Conservation (phyloP, 2,888 invertebrate species). For the Cantharis rustica region DNA sequence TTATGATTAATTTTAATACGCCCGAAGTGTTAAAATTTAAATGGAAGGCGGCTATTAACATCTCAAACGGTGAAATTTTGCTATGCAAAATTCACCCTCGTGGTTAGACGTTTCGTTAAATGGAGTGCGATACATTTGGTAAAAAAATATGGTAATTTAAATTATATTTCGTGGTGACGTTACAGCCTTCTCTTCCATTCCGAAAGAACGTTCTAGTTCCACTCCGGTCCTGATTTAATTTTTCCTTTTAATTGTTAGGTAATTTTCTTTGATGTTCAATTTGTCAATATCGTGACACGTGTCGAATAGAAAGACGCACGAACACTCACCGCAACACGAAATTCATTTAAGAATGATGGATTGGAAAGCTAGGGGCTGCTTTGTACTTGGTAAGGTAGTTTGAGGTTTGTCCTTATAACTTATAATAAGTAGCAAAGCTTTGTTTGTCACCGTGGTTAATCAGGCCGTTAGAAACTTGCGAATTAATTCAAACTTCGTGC, state of each 20-base stretch:
- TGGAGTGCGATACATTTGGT: not conserved
- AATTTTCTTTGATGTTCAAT: not conserved
- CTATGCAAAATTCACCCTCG: not conserved
- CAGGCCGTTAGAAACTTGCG: conserved; percentile 43
- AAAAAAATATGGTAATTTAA: not conserved
- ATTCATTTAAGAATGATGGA: conserved; percentile 22
- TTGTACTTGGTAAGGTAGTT: conserved; percentile 22
- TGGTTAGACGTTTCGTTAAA: not conserved
- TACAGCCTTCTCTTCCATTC: not conserved
- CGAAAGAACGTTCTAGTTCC: not conserved
- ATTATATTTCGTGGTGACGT: not conserved
- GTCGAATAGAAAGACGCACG: not conserved
- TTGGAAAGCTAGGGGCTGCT: conserved; percentile 1
- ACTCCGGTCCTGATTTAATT: not conserved
- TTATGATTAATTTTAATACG: too few species aligned
- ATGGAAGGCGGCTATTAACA: not conserved
- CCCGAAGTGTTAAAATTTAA: not conserved
- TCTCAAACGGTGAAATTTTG: not conserved
- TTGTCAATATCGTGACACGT: not conserved
- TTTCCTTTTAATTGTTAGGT: not conserved
- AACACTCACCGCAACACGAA: not conserved
- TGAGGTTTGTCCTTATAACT: conserved; percentile 27
- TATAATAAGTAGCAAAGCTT: conserved; percentile 34
- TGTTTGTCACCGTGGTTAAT: conserved; percentile 45
- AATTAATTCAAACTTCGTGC: conserved; percentile 45